Percentiles rank a stretch among this genome's conserved stretches.
Conservation (phyloP, 2,113 vertebrate species). For the Psilopogon haemacephalus region DNA sequence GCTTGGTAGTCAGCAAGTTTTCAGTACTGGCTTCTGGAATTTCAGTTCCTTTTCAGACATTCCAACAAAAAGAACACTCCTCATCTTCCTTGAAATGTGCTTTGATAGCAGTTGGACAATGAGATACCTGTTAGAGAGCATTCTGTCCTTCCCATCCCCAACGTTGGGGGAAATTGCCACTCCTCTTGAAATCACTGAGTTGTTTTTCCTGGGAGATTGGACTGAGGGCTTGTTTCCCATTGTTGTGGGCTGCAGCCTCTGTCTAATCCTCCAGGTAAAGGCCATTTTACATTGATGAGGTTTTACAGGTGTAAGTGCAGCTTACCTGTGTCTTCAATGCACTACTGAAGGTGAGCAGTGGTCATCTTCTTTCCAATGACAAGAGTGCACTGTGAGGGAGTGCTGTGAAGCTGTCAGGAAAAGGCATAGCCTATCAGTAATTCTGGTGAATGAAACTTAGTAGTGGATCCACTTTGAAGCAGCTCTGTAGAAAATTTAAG, state of each 20-base stretch:
- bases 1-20: slow-evolving; percentile 52
- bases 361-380: rapidly evolving
- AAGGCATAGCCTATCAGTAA: background rate
- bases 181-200: background rate
- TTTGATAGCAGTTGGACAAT: background rate
- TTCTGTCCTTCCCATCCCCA: background rate
- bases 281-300: background rate
- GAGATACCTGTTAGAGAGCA: rapidly evolving
- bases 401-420: rapidly evolving
- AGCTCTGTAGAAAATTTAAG: background rate
- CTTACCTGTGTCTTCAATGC: background rate
- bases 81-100: background rate
- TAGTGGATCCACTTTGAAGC: background rate
- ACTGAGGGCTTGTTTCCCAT: background rate
- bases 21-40: slow-evolving; percentile 38
- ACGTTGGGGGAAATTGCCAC: background rate
- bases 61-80: background rate
- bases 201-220: background rate
- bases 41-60: slow-evolving; percentile 17
- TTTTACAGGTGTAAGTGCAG: background rate
- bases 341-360: background rate
- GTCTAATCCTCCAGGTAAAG: background rate
- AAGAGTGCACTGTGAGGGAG: background rate
- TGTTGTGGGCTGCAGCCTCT: background rate
- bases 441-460: background rate